A percentile compares a stretch with the other conserved stretches of the same genome.
Evolutionary conservation across 1,140 invertebrate species (phyloP).

Genomic region (Brachystomella parvula): DNA sequence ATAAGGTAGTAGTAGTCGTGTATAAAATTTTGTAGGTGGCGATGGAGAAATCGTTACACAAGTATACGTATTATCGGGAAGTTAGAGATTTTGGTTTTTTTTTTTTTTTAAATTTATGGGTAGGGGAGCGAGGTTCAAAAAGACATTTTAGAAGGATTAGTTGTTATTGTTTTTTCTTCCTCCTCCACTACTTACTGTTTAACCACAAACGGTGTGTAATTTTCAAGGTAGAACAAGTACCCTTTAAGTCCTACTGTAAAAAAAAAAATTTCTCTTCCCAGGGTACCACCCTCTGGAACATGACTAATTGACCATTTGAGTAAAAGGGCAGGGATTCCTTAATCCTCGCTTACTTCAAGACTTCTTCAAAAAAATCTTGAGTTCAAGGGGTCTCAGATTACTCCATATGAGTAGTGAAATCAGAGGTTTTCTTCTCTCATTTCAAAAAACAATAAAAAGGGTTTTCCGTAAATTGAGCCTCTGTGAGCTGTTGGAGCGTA

Average conservation of each 20-base stretch:
- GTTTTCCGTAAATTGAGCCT: no score
- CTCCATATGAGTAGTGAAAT: no score
- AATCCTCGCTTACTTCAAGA: not conserved
- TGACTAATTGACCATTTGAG: slow-evolving; percentile 26
- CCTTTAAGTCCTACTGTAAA: not conserved
- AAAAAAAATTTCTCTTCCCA: not conserved
- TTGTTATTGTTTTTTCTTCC: not conserved
- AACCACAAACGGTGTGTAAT: not conserved
- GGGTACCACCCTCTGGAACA: not conserved
- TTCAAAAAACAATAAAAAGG: no score
- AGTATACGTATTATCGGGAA: not conserved
- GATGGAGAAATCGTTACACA: not conserved
- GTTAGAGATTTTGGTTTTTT: not conserved
- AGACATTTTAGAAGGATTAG: not conserved
- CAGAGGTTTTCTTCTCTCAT: no score
- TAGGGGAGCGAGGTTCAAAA: not conserved
- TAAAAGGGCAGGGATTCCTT: not conserved
- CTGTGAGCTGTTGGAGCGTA: no score
- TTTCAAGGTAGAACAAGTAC: not conserved
- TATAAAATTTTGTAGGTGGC: not conserved
- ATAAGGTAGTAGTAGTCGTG: not conserved
- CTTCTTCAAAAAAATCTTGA: no score
- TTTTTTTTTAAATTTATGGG: not conserved
- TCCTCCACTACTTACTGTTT: not conserved
- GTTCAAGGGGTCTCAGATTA: no score